Percentiles rank a stretch among this genome's conserved stretches.
phyloP scores from a whole-genome alignment of 2,797 vertebrate species.

The Oreochromis mossambicus region DNA sequence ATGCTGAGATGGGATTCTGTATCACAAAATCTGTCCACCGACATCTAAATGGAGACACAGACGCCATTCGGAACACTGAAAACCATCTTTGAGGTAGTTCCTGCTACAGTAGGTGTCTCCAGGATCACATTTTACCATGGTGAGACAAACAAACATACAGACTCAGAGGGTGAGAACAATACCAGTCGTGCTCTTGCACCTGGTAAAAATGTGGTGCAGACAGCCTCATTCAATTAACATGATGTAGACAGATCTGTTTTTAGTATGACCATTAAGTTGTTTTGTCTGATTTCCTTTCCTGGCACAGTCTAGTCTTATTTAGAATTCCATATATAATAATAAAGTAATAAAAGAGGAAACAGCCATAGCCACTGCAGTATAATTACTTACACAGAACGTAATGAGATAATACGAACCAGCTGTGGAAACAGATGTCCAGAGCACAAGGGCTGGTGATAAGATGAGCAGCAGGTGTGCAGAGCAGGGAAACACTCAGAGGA shows the following conservation, averaged over 20 bases:
- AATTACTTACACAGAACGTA: slow-evolving; percentile 3
- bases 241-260: neutral
- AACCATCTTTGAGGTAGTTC: neutral
- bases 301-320: neutral
- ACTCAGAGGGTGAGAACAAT: neutral
- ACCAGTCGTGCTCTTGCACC: neutral
- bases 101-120: neutral
- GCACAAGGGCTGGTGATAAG: neutral
- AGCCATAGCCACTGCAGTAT: neutral
- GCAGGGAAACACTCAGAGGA: neutral
- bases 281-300: neutral
- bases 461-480: slow-evolving; percentile 14
- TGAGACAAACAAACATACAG: neutral
- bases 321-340: neutral
- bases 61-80: neutral
- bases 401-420: slow-evolving; percentile 18
- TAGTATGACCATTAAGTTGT: neutral
- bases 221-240: neutral
- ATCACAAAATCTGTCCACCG: neutral
- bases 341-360: neutral
- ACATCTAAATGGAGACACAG: neutral
- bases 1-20: neutral
- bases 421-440: slow-evolving; percentile 25
- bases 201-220: neutral
- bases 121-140: neutral